phyloP scores from a whole-genome alignment of 1,140 invertebrate genomes.

The Drosophila azteca region DNA sequence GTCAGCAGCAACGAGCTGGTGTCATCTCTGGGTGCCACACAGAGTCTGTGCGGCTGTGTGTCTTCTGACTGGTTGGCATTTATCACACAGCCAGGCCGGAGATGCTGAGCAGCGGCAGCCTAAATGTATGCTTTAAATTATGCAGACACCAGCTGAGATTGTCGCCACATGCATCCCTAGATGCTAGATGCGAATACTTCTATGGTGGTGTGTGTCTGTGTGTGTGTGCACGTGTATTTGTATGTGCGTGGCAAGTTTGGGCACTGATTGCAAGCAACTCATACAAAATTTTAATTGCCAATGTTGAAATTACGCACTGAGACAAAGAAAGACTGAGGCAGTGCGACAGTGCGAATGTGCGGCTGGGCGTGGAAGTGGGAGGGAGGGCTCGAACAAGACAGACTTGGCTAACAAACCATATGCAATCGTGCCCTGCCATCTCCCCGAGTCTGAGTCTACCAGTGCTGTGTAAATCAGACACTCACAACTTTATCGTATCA shows the following conservation, averaged over 20 bases:
- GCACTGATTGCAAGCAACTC: conserved; percentile 80
- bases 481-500: conserved; percentile 74
- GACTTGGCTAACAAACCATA: conserved; percentile 60
- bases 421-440: conserved; percentile 49
- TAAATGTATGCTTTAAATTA: conserved; percentile 82
- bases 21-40: conserved; percentile 20
- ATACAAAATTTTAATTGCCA: conserved; percentile 82
- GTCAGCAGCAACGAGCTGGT: conserved; percentile 52
- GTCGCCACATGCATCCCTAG: conserved; percentile 45
- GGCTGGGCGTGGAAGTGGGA: too few species aligned
- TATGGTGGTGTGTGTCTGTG: conserved; percentile 27
- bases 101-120: conserved; percentile 56
- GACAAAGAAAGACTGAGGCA: conserved; percentile 38
- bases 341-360: not conserved
- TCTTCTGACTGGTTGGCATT: conserved; percentile 61
- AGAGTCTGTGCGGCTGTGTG: conserved; percentile 5
- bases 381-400: conserved; percentile 34
- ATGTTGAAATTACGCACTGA: conserved; percentile 77
- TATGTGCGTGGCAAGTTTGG: conserved; percentile 65
- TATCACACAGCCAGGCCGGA: conserved; percentile 70
- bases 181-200: conserved; percentile 17
- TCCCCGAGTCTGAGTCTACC: conserved; percentile 7
- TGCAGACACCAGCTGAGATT: conserved; percentile 82
- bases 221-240: conserved; percentile 36
- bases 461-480: conserved; percentile 71